Base-by-base conservation (phyloP, 2,113 vertebrate genomes). In the Myanophis thanlyinensis region DNA sequence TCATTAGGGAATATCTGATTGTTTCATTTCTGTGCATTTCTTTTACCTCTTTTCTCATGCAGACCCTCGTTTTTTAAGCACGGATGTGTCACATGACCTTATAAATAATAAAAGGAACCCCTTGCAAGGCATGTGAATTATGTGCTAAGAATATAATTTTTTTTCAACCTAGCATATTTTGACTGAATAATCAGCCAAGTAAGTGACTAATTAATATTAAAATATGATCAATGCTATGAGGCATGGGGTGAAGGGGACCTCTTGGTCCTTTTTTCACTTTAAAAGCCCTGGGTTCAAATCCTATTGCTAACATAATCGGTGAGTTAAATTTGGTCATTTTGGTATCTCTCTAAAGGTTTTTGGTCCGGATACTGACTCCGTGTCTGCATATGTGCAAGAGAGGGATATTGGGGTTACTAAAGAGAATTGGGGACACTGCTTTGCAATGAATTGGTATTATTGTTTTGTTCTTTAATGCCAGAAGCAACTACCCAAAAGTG, bases 1-100 rank as follows among this genome's bases (percentile, higher is more conserved):
- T 98, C 98, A 98, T 98, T 98, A 98, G 98, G 98, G 98, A 98
- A 97, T 98, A 97, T 98, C 97, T 97, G 97, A 97, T 97, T 96
- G 97, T 98, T 98, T 98, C 97, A 98, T 98, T 98, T 97, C 97
- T 96, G 95, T 98, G 98, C 98, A 98, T 98, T 98, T 97, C 97
- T 98, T 98, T 97, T 98, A 98, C 98, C 97, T 98, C 98, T 98
- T 98, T 98, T 93, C 95, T 97, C 97, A 97, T 98, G 97, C 97
- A 98, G 98, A 98, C 98, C 96, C 98, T 98, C 97, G 98, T 97
- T 98, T 98, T 98, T 97, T 98, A 97, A 94, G 51, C 96, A 96
- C 96, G 97, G 98, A 98, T 97, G 97, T 94, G 97, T 97, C 97
- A 98, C 97, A 97, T 96, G 97, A 97, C 97, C 97, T 98, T 97